These are phyloP conservation scores for Micrastur ruficollis DNA, from an alignment of 2,797 vertebrate species.

Conservation along the genomic window DNA sequence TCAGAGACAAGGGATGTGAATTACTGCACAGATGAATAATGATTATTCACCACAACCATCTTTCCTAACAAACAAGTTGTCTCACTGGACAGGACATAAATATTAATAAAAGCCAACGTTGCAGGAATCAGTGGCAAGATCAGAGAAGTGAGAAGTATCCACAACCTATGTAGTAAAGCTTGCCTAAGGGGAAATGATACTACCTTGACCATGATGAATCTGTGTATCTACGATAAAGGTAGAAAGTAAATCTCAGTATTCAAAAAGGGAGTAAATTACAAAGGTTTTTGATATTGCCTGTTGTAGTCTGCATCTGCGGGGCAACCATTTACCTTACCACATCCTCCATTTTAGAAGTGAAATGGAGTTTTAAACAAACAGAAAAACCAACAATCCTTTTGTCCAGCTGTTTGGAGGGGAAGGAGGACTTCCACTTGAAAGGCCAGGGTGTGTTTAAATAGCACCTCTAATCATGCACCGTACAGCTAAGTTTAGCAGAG, in stretches of 20 bases:
- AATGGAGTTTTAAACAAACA: neutral
- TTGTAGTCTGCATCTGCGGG: neutral
- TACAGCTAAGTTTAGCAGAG: neutral
- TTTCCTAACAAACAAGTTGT: slow-evolving; percentile 73
- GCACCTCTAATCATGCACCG: neutral
- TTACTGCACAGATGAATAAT: slow-evolving; percentile 74
- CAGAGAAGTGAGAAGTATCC: slow-evolving; percentile 76
- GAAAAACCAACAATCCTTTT: neutral
- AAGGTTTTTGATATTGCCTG: neutral
- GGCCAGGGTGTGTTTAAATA: neutral
- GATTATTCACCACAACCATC: slow-evolving; percentile 73
- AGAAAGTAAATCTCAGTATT: neutral
- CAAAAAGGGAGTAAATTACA: neutral
- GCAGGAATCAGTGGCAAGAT: slow-evolving; percentile 79
- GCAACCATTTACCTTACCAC: neutral
- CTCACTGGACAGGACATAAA: slow-evolving; percentile 82
- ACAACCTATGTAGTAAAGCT: slow-evolving; percentile 66
- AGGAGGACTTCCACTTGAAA: neutral
- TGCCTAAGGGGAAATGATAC: slow-evolving; percentile 59
- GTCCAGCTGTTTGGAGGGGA: neutral
- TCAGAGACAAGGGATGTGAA: slow-evolving; percentile 67
- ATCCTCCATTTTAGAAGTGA: neutral
- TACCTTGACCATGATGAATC: neutral
- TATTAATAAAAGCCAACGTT: slow-evolving; percentile 84
- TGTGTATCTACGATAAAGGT: neutral